Base-by-base conservation (phyloP, 2,113 vertebrate species). In the Phalacrocorax pelagicus region DNA sequence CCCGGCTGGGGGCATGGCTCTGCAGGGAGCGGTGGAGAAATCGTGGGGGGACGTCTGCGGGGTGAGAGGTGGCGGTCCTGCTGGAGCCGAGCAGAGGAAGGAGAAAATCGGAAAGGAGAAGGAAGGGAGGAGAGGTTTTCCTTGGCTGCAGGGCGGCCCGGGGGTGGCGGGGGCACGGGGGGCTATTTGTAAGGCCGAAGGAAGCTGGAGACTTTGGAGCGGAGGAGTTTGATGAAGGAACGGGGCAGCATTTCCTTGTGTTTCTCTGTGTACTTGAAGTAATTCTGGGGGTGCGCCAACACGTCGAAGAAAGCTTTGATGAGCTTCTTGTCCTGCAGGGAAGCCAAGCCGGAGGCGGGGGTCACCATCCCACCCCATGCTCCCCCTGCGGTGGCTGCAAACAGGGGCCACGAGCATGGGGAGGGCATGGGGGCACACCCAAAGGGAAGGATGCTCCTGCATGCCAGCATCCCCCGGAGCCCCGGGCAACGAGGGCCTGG, bases 301-400 rank as follows among this genome's bases (percentile, higher is more conserved):
- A 99, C 99, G 5, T 99, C 99, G 4, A 99, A 99, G 97, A 99
- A 99, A 93, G 99, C 99, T 97, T 99, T 99, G 98, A 99, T 99
- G 97, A 99, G 98, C 98, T 99, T 99, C 98, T 99, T 99, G 98
- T 99, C 99, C 99, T 99, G 98, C 1, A 14, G 85, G 82, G 94
- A 92, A 91, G 90, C 61, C 47, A 12, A 96, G 44, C 4, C 20
- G 4, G 61, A 46, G 69, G 27, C 11, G 20, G 22, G 26, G 18
- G 62, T 96, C 86, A 94, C 47, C 79, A 38, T 26, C 52, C 24
- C 11, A 24, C 15, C 7, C 63, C 0, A 4, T 23, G 57, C 44
- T 67, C 40, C 42, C 51, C 46, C 16, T 2, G 2, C 1, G 4
- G 36, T 1, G 1, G 57, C 67, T 65, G 51, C 2, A 0, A 86